phyloP scores from a whole-genome alignment of 2,888 invertebrate genomes.

The Agonopterix heracliana region DNA sequence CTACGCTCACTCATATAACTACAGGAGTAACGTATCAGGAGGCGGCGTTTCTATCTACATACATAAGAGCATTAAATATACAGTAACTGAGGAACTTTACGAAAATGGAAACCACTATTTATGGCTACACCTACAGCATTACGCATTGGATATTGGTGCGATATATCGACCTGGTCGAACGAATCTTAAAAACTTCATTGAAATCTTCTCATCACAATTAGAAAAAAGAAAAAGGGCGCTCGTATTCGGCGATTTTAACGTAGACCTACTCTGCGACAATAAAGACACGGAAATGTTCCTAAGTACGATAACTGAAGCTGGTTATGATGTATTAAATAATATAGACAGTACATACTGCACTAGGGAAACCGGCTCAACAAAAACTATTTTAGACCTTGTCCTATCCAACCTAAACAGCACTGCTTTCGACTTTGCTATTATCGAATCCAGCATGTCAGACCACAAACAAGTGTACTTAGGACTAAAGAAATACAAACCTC shows the following conservation, averaged over 20 bases:
- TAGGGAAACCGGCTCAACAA: slow-evolving; percentile 1
- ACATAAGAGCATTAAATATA: background rate
- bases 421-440: slow-evolving; percentile 4
- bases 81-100: background rate
- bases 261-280: slow-evolving; percentile 9
- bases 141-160: background rate
- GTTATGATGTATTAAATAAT: slow-evolving; percentile 5
- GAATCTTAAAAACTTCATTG: slow-evolving; percentile 12
- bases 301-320: slow-evolving; percentile 6
- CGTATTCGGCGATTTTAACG: slow-evolving; percentile 15
- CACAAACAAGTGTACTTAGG: slow-evolving; percentile 11
- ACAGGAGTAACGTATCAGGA: slow-evolving; percentile 2
- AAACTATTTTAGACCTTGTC: slow-evolving; percentile 7
- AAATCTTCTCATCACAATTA: slow-evolving; percentile 11
- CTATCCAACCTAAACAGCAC: slow-evolving; percentile 3
- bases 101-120: background rate
- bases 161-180: slow-evolving; percentile 9
- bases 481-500: background rate
- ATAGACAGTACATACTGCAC: slow-evolving; percentile 2
- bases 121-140: background rate
- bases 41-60: slow-evolving; percentile 9
- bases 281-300: slow-evolving; percentile 4
- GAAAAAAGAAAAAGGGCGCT: slow-evolving; percentile 9
- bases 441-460: slow-evolving; percentile 7
- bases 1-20: slow-evolving; percentile 7